phyloP scores from a whole-genome alignment of 2,888 invertebrate genomes.

The Zygothrica quintamaculata region DNA sequence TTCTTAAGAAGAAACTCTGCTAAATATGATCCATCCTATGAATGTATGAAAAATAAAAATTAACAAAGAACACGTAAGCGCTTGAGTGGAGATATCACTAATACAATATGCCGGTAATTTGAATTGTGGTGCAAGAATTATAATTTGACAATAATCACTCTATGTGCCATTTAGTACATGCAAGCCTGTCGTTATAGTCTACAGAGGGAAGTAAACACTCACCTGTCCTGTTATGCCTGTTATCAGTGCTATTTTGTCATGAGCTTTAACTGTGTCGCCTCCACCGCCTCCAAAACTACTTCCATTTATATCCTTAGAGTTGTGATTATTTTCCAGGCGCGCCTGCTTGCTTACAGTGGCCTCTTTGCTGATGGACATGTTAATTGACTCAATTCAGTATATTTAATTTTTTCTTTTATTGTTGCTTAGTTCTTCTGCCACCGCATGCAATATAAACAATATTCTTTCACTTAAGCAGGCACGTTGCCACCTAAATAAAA shows the following conservation, averaged over 20 bases:
- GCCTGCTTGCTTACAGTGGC: conserved; percentile 57
- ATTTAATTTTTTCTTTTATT: conserved; percentile 11
- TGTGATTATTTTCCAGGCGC: conserved; percentile 48
- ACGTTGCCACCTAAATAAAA: conserved; percentile 40
- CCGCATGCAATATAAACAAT: conserved; percentile 58
- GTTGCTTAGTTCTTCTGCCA: conserved; percentile 7
- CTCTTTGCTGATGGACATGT: conserved; percentile 62
- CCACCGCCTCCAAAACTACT: conserved; percentile 12
- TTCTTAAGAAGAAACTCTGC: conserved; percentile 96
- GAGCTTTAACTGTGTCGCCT: conserved; percentile 23
- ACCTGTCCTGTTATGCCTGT: conserved; percentile 99
- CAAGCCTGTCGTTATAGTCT: too few species aligned
- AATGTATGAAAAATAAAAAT: conserved; percentile 7
- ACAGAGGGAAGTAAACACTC: too few species aligned
- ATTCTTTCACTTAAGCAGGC: conserved; percentile 37
- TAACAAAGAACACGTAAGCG: conserved; percentile 50
- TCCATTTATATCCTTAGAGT: conserved; percentile 56
- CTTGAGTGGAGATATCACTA: neutral
- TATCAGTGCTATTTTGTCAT: conserved; percentile 90
- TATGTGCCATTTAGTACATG: neutral
- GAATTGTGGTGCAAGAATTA: too few species aligned
- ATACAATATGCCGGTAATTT: too few species aligned
- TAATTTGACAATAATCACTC: too few species aligned
- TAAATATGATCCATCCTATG: conserved; percentile 99
- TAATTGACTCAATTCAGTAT: conserved; percentile 25